Conservation (phyloP, 2,888 invertebrate species). For the Patella caerulea region DNA sequence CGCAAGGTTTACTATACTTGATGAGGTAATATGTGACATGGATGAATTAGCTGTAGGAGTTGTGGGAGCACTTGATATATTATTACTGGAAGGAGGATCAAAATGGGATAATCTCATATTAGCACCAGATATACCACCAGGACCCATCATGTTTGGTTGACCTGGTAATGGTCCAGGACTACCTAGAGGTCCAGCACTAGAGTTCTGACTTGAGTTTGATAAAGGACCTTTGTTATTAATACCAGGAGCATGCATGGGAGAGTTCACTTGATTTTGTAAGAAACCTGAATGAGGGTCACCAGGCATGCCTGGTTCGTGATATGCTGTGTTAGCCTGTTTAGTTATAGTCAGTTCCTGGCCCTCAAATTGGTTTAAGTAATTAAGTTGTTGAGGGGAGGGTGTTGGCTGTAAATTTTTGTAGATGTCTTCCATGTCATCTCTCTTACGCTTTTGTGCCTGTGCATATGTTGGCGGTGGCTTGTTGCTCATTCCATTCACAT, state of each 20-base stretch:
- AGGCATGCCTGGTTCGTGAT: conserved; percentile 59
- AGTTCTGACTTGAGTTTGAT: conserved; percentile 65
- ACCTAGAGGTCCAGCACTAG: conserved; percentile 53
- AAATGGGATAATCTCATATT: conserved; percentile 64
- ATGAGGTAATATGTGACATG: conserved; percentile 70
- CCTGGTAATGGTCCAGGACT: conserved; percentile 54
- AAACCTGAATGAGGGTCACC: conserved; percentile 50
- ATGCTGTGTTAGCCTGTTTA: conserved; percentile 92
- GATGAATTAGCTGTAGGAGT: conserved; percentile 56
- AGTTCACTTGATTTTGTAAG: conserved; percentile 48
- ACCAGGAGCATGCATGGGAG: conserved; percentile 57
- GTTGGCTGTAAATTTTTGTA: conserved; percentile 78
- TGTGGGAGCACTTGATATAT: conserved; percentile 47
- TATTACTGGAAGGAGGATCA: conserved; percentile 53
- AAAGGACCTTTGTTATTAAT: conserved; percentile 60
- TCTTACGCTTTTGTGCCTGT: conserved; percentile 66
- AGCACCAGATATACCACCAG: conserved; percentile 58
- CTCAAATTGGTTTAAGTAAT: conserved; percentile 94
- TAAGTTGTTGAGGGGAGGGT: conserved; percentile 95
- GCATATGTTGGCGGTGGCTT: conserved; percentile 71
- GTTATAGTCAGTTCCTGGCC: conserved; percentile 96
- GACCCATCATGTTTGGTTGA: conserved; percentile 43
- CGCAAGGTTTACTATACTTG: conserved; percentile 69
- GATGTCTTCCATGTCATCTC: conserved; percentile 81
- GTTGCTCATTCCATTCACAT: conserved; percentile 39